Evolutionary conservation across 2,888 invertebrate genomes (phyloP), one percentile per base, ranked within the genome.

Genomic region (Pseudococcus viburni): DNA sequence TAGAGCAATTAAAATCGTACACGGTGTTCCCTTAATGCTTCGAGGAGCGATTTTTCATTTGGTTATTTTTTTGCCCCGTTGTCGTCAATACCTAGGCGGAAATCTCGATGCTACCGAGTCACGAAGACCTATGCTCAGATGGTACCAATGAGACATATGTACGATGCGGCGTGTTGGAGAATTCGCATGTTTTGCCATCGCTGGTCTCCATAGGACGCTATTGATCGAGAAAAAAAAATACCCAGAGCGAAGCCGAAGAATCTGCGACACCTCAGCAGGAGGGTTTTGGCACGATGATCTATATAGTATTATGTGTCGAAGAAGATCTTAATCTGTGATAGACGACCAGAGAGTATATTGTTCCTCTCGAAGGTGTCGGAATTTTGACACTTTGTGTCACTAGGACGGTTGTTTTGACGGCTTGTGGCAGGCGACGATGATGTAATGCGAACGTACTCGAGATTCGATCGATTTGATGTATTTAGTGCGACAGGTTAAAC

Each of bases 1-100:
- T 77, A 77, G 17, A 33, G 39, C 77, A 77, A 77, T 77, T 77
- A 77, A 77, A 83, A 83, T n/a, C 19, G 19, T 39, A 7, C 83
- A 15, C 42, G 42, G 48, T 51, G 15, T 15, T 51, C 48, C 11
- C 12, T 12, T 51, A 51, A 51, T 51, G 48, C 42, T 42, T 42
- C 42, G 8, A 42, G 42, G 42, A 42, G 42, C 42, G 42, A 33
- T 42, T 9, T 42, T 42, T 42, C 42, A 42, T 42, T 42, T 42
- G 42, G 8, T 42, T 42, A 42, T 42, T 42, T 42, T 42, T 42
- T 42, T 42, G 42, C 42, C 8, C 42, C 5, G 3, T 42, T 9
- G 42, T 8, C 9, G 42, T 42, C 42, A 9, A 42, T 42, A 42
- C 39, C 4, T 42, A 9, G 5, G 1, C 26, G 26, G 9, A 42